phyloP scores from a whole-genome alignment of 2,113 vertebrate genomes.

The Megalops atlanticus region DNA sequence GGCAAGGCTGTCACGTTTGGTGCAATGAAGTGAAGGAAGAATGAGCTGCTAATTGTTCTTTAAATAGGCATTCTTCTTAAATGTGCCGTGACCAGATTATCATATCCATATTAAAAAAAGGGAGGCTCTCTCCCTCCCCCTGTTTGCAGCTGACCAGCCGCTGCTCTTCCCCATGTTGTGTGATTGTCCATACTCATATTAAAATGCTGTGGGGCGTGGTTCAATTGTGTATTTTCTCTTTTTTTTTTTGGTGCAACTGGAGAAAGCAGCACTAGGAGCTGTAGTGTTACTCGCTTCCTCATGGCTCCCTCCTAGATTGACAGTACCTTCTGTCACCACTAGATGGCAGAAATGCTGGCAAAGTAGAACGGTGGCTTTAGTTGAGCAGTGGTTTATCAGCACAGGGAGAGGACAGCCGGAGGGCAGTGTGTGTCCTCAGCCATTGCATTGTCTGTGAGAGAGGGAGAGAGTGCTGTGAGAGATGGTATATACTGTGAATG shows the following conservation, averaged over 20 bases:
- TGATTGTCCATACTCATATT: neutral
- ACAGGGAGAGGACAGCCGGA: neutral
- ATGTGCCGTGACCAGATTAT: neutral
- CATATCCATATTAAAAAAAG: neutral
- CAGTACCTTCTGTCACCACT: neutral
- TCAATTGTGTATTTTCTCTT: neutral
- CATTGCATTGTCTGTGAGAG: too few species aligned
- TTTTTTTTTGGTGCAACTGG: neutral
- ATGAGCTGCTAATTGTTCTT: neutral
- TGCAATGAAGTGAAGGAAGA: too few species aligned
- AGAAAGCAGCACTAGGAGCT: neutral
- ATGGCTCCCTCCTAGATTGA: neutral
- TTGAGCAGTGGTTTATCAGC: neutral
- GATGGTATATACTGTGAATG: neutral
- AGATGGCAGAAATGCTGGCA: neutral
- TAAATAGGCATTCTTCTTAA: neutral
- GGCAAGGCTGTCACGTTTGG: too few species aligned
- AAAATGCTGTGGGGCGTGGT: neutral
- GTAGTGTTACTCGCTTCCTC: neutral
- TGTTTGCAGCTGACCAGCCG: neutral
- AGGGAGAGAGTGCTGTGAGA: neutral
- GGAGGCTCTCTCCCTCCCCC: neutral
- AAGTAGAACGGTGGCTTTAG: neutral
- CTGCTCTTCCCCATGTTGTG: neutral
- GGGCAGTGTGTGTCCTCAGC: too few species aligned